Percentiles rank a stretch among this genome's conserved stretches.
Evolutionary conservation across 2,888 invertebrate species (phyloP).

Genomic region (Anticlea derivata): DNA sequence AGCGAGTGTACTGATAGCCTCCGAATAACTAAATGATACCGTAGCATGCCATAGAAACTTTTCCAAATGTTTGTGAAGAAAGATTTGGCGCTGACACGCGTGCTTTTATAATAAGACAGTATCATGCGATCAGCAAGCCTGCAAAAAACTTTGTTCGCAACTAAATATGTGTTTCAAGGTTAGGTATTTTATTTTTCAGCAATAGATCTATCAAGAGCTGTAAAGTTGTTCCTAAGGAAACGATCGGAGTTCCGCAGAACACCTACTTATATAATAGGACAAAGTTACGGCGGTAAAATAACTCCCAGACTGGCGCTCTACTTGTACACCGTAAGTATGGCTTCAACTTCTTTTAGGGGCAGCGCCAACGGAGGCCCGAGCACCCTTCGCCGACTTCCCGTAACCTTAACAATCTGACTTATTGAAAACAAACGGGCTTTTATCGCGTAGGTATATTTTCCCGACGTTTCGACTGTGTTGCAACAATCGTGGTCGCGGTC

Average conservation of each 20-base stretch:
- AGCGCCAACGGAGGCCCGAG: no score
- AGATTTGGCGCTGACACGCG: constrained; percentile 1
- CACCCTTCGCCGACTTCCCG: no score
- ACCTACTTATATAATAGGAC: constrained; percentile 92
- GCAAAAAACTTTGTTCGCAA: no score
- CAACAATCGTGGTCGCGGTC: no score
- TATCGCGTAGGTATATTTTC: no score
- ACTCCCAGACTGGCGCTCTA: constrained; percentile 77
- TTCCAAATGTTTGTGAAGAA: background rate
- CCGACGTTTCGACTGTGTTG: no score
- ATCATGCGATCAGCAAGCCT: constrained; percentile 19
- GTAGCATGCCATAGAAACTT: constrained; percentile 11
- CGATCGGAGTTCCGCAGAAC: constrained; percentile 88
- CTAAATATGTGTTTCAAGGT: no score
- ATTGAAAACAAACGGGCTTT: no score
- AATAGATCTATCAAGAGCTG: constrained; percentile 88
- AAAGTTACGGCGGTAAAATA: constrained; percentile 97
- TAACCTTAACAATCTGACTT: no score
- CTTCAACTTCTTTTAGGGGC: background rate
- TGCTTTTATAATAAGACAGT: constrained; percentile 13
- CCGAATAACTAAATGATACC: background rate
- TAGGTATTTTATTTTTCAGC: constrained; percentile 80
- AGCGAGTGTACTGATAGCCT: no score
- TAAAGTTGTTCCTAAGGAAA: constrained; percentile 87
- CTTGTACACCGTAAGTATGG: constrained; percentile 62